These are phyloP conservation scores for Procavia capensis DNA, from an alignment of 2,113 vertebrate species.

Conservation along the genomic window DNA sequence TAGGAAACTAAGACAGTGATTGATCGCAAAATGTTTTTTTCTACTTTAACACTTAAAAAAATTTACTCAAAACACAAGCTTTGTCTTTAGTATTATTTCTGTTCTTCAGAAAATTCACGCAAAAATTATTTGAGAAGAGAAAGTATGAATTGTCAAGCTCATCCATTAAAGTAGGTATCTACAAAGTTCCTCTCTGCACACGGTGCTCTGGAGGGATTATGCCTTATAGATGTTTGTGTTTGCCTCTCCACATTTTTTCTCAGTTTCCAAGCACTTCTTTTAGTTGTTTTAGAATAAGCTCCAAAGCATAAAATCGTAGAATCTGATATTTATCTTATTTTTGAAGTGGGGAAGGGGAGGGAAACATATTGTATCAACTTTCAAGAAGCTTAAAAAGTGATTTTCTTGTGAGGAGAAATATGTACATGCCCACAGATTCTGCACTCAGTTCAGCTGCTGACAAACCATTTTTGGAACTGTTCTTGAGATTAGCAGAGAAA, in stretches of 20 bases:
- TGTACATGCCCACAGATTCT: slow-evolving; percentile 61
- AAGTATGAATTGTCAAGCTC: not conserved
- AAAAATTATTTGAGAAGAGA: not conserved
- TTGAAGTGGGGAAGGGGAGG: not conserved
- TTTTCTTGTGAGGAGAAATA: slow-evolving; percentile 80
- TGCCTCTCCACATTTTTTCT: not conserved
- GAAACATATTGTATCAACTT: slow-evolving; percentile 59
- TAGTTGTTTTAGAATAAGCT: slow-evolving; percentile 5
- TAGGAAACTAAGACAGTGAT: not conserved
- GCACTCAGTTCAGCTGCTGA: slow-evolving; percentile 83
- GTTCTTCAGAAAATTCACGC: not conserved
- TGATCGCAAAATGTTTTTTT: not conserved
- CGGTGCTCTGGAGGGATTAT: not conserved
- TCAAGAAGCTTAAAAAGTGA: slow-evolving; percentile 65
- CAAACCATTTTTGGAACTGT: slow-evolving; percentile 86
- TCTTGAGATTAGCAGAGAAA: slow-evolving; percentile 85
- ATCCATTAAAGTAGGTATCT: not conserved
- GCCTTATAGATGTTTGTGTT: not conserved
- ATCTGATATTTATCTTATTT: not conserved
- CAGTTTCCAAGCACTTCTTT: not conserved
- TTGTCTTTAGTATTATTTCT: not conserved
- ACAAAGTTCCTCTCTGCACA: not conserved
- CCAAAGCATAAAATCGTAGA: not conserved
- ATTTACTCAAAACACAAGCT: not conserved
- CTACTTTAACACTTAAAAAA: not conserved